Evolutionary conservation across 1,140 invertebrate genomes (phyloP).

Genomic region (Brevipalpus yothersi): DNA sequence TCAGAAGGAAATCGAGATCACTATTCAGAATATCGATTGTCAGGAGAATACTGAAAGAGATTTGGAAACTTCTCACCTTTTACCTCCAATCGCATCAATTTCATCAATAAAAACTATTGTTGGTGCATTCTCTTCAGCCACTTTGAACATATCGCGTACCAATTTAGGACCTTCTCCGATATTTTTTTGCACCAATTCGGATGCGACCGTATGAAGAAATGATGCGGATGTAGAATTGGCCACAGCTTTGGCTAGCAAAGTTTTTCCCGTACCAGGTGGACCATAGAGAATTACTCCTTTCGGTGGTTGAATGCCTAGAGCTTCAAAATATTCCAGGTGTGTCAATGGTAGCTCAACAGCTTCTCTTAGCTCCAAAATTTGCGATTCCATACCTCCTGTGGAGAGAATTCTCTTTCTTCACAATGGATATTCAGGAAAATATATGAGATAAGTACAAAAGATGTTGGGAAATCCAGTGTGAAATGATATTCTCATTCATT

Average conservation of each 20-base stretch:
- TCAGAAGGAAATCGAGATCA: too few relatives aligned
- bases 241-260: slow-evolving; percentile 66
- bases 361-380: neutral
- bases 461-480: slow-evolving; percentile 31
- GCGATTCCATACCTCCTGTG: neutral
- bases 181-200: slow-evolving; percentile 79
- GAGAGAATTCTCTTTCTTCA: slow-evolving; percentile 84
- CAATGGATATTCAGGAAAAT: too few relatives aligned
- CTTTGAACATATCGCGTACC: slow-evolving; percentile 62
- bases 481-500: slow-evolving; percentile 74
- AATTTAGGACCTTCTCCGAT: slow-evolving; percentile 81
- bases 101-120: slow-evolving; percentile 94
- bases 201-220: slow-evolving; percentile 70
- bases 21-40: too few relatives aligned
- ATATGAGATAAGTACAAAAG: too few relatives aligned
- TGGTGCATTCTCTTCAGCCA: slow-evolving; percentile 53
- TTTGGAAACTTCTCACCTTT: slow-evolving; percentile 18
- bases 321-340: slow-evolving; percentile 98
- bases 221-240: slow-evolving; percentile 67
- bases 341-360: slow-evolving; percentile 76
- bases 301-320: slow-evolving; percentile 97
- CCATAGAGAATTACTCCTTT: slow-evolving; percentile 71
- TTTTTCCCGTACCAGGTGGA: slow-evolving; percentile 77
- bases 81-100: slow-evolving; percentile 63
- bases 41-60: too few relatives aligned